phyloP scores from a whole-genome alignment of 2,888 invertebrate species.

The Bibio marci region DNA sequence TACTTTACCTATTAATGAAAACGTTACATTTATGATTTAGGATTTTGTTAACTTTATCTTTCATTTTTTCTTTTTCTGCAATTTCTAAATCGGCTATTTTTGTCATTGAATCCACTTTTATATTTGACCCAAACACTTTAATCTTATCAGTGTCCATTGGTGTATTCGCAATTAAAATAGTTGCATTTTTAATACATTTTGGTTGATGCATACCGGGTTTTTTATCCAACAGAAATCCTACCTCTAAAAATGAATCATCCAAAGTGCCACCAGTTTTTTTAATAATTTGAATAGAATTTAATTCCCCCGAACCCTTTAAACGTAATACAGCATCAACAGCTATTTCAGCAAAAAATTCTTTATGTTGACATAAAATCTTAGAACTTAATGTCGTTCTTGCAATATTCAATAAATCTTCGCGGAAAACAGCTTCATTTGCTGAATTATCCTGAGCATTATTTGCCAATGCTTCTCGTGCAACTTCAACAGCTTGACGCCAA shows the following conservation, averaged over 20 bases:
- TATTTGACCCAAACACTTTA: conserved; percentile 94
- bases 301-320: conserved; percentile 86
- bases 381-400: conserved; percentile 95
- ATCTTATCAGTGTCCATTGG: conserved; percentile 99
- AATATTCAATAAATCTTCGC: conserved; percentile 85
- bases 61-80: conserved; percentile 99
- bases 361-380: conserved; percentile 93
- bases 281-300: conserved; percentile 93
- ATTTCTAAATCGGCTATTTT: conserved; percentile 95
- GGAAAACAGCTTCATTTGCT: conserved; percentile 55
- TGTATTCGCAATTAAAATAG: conserved; percentile 95
- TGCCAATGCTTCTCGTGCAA: conserved; percentile 68
- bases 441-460: conserved; percentile 71
- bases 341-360: conserved; percentile 87
- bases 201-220: conserved; percentile 97
- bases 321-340: conserved; percentile 92
- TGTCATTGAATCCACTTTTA: conserved; percentile 79
- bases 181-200: conserved; percentile 84
- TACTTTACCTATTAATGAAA: conserved; percentile 72
- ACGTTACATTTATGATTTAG: conserved; percentile 89
- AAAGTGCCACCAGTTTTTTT: conserved; percentile 90
- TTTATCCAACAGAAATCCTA: conserved; percentile 89
- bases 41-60: conserved; percentile 95
- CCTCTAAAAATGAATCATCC: conserved; percentile 90
- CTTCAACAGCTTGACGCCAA: conserved; percentile 76